Base-by-base conservation (phyloP, 2,797 vertebrate species). In the Antrozous pallidus region DNA sequence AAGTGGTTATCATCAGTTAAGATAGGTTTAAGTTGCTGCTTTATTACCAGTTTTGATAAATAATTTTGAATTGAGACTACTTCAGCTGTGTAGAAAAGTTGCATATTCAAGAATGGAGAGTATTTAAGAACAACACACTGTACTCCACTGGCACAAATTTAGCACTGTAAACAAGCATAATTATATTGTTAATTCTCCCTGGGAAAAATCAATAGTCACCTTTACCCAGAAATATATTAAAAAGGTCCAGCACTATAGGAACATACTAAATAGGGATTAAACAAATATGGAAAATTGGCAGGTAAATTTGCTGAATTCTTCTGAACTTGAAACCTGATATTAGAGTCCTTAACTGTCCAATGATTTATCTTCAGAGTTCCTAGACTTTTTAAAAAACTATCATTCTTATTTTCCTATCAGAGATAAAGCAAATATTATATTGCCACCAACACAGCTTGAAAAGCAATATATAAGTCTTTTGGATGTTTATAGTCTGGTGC, bases 1-100 rank as follows among this genome's bases (percentile, higher is more conserved):
- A 93, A 97, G 88, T 95, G 71, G 71, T 93, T 96, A 58, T 88
- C 58, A 69, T 96, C 93, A 96, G 90, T 92, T 94, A 94, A 89
- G 83, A 91, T 14, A 78, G 42, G 77, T 96, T 96, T 94, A 91
- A 79, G 87, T 94, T 78, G 91, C 69, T 91, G 45, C 88, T 63
- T 96, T 56, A 51, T 88, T 89, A n/a, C 71, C 0, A 0, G 3
- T 78, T 84, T 94, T 67, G 94, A 95, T 74, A 87, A 79, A 45
- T 58, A 45, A 63, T 24, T 69, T 88, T 89, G 12, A 90, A 73
- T 22, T 51, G 51, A 63, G 10, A 63, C 18, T 86, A n/a, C 24
- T 51, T 75, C 47, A 87, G 31, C 3, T 24, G 4, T 12, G 18
- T 40, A 31, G 16, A 80, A 69, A 73, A 89, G 45, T n/a, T 82